These are phyloP conservation scores for Drosophila neonasuta DNA, from an alignment of 2,888 invertebrate species.

Conservation along the genomic window DNA sequence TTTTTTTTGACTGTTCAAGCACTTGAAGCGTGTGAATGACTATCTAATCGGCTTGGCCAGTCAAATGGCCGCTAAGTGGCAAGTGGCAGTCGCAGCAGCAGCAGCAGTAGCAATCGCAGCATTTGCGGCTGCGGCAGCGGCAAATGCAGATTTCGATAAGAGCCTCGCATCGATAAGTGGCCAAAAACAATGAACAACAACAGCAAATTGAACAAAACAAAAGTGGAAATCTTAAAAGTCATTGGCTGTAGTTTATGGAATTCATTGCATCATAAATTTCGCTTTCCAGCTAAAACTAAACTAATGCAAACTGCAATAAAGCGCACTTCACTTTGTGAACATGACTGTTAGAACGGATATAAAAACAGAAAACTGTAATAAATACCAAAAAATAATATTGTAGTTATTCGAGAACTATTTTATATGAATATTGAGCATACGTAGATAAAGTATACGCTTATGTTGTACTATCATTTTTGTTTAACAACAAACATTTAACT, in stretches of 20 bases:
- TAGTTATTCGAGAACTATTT: too few relatives aligned
- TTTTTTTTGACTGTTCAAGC: constrained; percentile 10
- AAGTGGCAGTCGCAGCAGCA: constrained; percentile 20
- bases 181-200: not conserved
- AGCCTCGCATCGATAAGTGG: constrained; percentile 36
- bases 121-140: not conserved
- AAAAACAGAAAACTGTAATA: too few relatives aligned
- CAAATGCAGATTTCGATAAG: constrained; percentile 52
- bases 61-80: constrained; percentile 19
- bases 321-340: too few relatives aligned
- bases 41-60: constrained; percentile 44
- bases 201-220: not conserved
- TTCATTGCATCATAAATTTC: not conserved
- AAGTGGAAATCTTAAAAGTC: constrained; percentile 3
- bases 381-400: too few relatives aligned
- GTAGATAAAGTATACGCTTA: too few relatives aligned
- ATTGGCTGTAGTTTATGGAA: not conserved
- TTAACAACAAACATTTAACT: too few relatives aligned
- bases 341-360: too few relatives aligned
- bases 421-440: too few relatives aligned
- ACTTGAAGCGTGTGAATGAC: constrained; percentile 24
- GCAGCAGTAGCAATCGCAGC: constrained; percentile 4
- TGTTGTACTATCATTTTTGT: too few relatives aligned
- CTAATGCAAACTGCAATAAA: too few relatives aligned
- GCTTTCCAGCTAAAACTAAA: too few relatives aligned